These are phyloP conservation scores for Micronisus gabar DNA, from an alignment of 2,113 vertebrate species.

Conservation along the genomic window DNA sequence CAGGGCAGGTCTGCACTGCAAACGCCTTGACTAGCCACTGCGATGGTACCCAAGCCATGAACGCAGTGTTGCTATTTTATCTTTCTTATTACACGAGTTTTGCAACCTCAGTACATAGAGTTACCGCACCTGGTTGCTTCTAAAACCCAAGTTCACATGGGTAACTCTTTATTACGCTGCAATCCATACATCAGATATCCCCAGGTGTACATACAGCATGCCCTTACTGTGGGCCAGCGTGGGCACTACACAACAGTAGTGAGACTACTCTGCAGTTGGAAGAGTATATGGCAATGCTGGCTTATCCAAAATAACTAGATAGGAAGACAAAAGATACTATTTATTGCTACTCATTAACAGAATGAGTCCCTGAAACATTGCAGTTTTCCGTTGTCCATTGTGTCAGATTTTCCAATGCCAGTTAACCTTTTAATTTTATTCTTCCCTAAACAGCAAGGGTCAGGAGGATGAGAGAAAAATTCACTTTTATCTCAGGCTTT, in stretches of 20 bases:
- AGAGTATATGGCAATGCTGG: not conserved
- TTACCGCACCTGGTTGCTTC: not conserved
- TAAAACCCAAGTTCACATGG: not conserved
- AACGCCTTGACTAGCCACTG: not conserved
- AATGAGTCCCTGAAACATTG: not conserved
- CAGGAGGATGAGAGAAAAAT: not conserved
- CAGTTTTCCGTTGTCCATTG: not conserved
- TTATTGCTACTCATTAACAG: not conserved
- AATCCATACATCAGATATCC: not conserved
- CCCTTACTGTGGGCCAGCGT: not conserved
- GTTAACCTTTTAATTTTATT: not conserved
- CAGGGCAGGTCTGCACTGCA: not conserved
- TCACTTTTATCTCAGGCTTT: not conserved
- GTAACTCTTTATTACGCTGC: not conserved
- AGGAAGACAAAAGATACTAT: not conserved
- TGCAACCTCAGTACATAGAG: not conserved
- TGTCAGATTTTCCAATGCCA: not conserved
- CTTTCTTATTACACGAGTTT: not conserved
- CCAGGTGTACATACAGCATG: not conserved
- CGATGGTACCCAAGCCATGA: not conserved
- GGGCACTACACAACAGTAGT: fast-evolving
- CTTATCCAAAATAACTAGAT: not conserved
- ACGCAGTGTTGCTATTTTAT: not conserved
- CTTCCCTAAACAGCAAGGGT: not conserved
- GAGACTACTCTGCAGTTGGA: not conserved